Evolutionary conservation across 2,888 invertebrate genomes (phyloP).

Genomic region (Therioaphis trifolii): DNA sequence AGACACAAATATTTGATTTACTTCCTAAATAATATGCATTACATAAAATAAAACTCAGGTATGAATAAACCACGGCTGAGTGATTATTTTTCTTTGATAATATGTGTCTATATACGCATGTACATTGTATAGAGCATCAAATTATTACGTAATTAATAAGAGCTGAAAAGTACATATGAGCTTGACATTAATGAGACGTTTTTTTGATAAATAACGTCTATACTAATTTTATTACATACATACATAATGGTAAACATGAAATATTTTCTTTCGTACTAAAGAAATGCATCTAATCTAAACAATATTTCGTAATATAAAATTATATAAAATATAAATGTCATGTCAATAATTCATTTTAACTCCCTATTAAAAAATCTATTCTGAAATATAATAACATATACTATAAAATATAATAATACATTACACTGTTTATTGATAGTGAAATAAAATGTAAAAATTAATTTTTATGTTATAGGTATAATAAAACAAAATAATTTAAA

Average conservation of each 20-base stretch:
- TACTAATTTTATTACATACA: not conserved
- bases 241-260: not conserved
- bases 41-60: conserved; percentile 22
- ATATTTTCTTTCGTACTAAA: not conserved
- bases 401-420: not conserved
- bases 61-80: not conserved
- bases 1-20: not conserved
- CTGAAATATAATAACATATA: not conserved
- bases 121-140: not conserved
- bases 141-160: conserved; percentile 32
- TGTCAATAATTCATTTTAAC: conserved; percentile 4
- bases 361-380: not conserved
- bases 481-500: no score
- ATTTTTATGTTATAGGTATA: no score
- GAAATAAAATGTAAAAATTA: no score
- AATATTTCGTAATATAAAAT: conserved; percentile 33
- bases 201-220: not conserved
- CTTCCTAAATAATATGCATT: conserved; percentile 10
- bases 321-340: conserved; percentile 21
- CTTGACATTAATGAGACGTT: conserved; percentile 36
- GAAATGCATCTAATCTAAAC: conserved; percentile 12
- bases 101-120: not conserved
- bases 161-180: not conserved
- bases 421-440: no score
- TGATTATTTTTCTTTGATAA: not conserved